These are phyloP conservation scores for Pseudolaguvia tuberculata DNA, from an alignment of 2,113 vertebrate genomes.

Conservation along the genomic window DNA sequence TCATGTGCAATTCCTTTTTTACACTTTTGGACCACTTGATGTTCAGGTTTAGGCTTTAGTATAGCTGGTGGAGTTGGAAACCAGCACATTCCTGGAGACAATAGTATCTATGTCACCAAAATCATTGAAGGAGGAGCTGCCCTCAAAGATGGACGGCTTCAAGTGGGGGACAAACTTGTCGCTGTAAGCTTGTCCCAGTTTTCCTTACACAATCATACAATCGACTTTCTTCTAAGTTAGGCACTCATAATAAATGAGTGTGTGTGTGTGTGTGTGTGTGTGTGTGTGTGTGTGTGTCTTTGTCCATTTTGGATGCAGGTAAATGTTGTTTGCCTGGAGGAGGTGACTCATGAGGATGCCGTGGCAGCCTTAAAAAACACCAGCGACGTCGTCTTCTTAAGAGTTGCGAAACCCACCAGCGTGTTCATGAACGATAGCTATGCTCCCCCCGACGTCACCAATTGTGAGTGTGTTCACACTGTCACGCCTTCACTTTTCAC, in stretches of 20 bases:
- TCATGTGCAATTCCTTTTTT: neutral
- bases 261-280: slow-evolving; percentile 26
- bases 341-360: slow-evolving; percentile 95
- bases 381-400: slow-evolving; percentile 90
- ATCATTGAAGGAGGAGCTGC: slow-evolving; percentile 95
- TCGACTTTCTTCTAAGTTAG: neutral
- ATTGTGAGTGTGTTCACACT: slow-evolving; percentile 75
- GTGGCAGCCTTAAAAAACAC: slow-evolving; percentile 97
- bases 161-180: slow-evolving; percentile 95
- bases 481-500: neutral
- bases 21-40: neutral
- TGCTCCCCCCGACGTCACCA: slow-evolving; percentile 88
- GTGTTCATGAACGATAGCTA: slow-evolving; percentile 92
- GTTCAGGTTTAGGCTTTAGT: slow-evolving; percentile 92
- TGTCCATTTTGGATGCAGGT: slow-evolving; percentile 68
- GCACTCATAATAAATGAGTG: neutral
- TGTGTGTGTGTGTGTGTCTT: slow-evolving; percentile 15
- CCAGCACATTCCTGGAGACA: slow-evolving; percentile 96
- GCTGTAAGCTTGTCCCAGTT: slow-evolving; percentile 72
- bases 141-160: slow-evolving; percentile 93
- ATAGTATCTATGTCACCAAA: slow-evolving; percentile 98
- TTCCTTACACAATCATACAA: neutral
- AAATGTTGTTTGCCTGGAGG: slow-evolving; percentile 87
- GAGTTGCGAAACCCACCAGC: slow-evolving; percentile 90
- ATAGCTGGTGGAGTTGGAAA: slow-evolving; percentile 97